Evolutionary conservation across 2,113 vertebrate species (phyloP), one percentile per base, ranked within the genome.

Genomic region (Hypanus sabinus): DNA sequence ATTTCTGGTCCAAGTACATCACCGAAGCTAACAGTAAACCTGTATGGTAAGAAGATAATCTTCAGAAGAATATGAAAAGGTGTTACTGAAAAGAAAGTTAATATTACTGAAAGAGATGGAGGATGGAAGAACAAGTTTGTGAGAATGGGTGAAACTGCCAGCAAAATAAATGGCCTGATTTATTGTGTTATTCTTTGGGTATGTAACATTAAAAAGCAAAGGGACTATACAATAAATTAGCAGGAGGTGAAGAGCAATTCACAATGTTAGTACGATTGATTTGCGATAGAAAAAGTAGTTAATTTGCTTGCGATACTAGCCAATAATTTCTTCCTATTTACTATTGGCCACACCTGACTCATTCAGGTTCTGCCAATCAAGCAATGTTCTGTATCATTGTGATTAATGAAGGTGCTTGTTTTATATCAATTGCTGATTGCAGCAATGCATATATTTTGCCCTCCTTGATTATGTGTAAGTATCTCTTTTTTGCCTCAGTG

Each of bases 401-500:
- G 94, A 94, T 94, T 94, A 94, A 90, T 94, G 94, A 94, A 76
- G 46, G 46, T n/a, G 10, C 88, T 70, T 18, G 8, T 7, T 70
- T 91, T 36, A 62, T 62, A 70, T 36, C 60, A 91, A 38, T 36
- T 71, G 88, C 79, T 18, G 36, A 36, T 7, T 91, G 65, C 33
- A 71, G 88, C 88, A 91, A 91, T n/a, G 33, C n/a, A 68, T 36
- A 62, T 33, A 36, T 68, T 70, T 36, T 70, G 55, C 88, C 62
- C 36, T 70, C 36, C n/a, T 20, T 36, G 65, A 62, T 27, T 91
- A 14, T 91, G 62, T 70, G n/a, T 10, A 27, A 16, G 55, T 87
- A n/a, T 88, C 83, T 60, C 83, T 85, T 79, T 85, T 70, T 70
- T 70, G 88, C 88, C 88, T 38, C n/a, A 91, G 38, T 91, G 33